Evolutionary conservation across 1,140 invertebrate genomes (phyloP).

Genomic region (Coboldia fuscipes): DNA sequence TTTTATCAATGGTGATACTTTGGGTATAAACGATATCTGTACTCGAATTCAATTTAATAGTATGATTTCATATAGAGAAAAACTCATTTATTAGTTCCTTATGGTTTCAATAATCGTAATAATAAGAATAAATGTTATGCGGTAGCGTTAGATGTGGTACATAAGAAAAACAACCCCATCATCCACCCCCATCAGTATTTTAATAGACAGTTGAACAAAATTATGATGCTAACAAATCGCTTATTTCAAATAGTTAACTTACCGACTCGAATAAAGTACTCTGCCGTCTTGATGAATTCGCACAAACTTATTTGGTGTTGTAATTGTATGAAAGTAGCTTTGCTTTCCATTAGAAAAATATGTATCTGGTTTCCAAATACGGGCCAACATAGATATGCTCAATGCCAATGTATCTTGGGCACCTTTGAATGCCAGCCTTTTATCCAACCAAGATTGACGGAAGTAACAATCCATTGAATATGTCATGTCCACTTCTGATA

Average conservation of each 20-base stretch:
- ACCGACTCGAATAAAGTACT: slow-evolving; percentile 59
- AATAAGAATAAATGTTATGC: too few relatives aligned
- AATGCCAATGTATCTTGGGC: slow-evolving; percentile 40
- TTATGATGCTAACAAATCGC: too few relatives aligned
- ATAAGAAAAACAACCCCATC: too few relatives aligned
- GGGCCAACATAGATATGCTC: slow-evolving; percentile 50
- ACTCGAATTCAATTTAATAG: too few relatives aligned
- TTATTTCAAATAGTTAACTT: slow-evolving; percentile 2
- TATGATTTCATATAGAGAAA: too few relatives aligned
- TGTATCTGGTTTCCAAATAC: slow-evolving; percentile 80
- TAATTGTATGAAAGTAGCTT: slow-evolving; percentile 72
- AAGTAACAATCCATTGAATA: slow-evolving; percentile 87
- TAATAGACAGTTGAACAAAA: too few relatives aligned
- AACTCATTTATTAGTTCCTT: too few relatives aligned
- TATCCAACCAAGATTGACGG: slow-evolving; percentile 55
- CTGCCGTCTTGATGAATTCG: slow-evolving; percentile 58
- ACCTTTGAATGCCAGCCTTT: slow-evolving; percentile 41
- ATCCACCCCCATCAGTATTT: too few relatives aligned
- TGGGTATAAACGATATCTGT: too few relatives aligned
- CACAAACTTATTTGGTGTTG: slow-evolving; percentile 76
- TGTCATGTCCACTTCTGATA: slow-evolving; percentile 73
- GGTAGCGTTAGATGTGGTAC: too few relatives aligned
- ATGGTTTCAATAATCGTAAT: too few relatives aligned
- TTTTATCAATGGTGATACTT: too few relatives aligned
- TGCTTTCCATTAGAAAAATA: slow-evolving; percentile 73